Evolutionary conservation across 2,888 invertebrate genomes (phyloP).

Genomic region (Tipula confusa): DNA sequence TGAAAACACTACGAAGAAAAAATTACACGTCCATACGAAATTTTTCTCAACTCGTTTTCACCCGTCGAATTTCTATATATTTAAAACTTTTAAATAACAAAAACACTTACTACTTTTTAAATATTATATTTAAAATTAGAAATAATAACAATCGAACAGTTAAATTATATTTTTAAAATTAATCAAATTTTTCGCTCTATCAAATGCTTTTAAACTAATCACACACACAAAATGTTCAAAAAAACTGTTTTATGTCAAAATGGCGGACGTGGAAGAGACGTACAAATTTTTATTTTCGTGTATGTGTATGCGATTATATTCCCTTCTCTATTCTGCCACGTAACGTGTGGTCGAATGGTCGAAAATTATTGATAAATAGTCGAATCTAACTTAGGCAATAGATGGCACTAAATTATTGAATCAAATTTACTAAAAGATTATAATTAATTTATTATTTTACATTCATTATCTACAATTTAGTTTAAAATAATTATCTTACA

Average conservation of each 20-base stretch:
- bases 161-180: not conserved
- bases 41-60: constrained; percentile 13
- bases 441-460: not conserved
- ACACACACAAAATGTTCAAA: constrained; percentile 28
- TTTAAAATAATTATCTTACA: not conserved
- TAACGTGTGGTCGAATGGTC: constrained; percentile 25
- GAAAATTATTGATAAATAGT: not conserved
- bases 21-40: constrained; percentile 28
- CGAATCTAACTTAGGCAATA: not conserved
- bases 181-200: constrained; percentile 4
- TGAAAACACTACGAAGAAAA: constrained; percentile 28
- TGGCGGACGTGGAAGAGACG: constrained; percentile 31
- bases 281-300: not conserved
- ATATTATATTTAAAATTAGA: constrained; percentile 28
- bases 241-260: constrained; percentile 32
- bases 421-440: not conserved
- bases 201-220: constrained; percentile 26
- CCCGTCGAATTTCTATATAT: not conserved
- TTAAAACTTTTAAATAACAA: not conserved
- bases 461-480: not conserved
- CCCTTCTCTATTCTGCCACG: constrained; percentile 30
- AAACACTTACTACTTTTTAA: constrained; percentile 28
- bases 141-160: constrained; percentile 21
- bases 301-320: constrained; percentile 5
- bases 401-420: not conserved